Conservation (phyloP, 2,797 vertebrate species). For the Pygocentrus nattereri region DNA sequence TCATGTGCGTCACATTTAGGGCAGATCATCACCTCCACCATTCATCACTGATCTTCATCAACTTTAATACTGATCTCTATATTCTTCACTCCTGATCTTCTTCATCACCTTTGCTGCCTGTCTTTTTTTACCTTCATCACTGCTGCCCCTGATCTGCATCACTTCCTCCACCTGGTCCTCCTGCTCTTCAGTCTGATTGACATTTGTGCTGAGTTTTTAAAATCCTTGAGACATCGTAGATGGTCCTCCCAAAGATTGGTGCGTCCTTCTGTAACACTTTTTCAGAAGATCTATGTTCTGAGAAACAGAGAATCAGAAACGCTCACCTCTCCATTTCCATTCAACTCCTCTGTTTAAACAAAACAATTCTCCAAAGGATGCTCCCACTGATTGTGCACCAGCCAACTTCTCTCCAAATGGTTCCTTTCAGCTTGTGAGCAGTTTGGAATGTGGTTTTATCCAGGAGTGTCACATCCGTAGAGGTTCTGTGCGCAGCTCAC, state of each 20-base stretch:
- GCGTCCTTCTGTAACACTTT: not conserved
- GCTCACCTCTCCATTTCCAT: not conserved
- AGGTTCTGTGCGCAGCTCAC: not conserved
- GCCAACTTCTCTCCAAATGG: constrained; percentile 42
- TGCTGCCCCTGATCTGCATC: not conserved
- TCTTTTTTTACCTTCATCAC: not conserved
- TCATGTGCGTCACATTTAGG: no score
- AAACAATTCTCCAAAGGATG: not conserved
- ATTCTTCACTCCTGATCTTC: not conserved
- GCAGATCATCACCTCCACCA: no score
- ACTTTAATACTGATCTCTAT: not conserved
- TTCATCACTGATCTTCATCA: no score
- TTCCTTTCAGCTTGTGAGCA: not conserved
- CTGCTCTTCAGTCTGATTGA: not conserved
- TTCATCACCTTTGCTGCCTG: not conserved
- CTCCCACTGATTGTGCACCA: not conserved
- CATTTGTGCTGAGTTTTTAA: not conserved
- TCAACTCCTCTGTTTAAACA: no score
- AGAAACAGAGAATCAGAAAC: not conserved
- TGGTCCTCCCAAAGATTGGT: no score
- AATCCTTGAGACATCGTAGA: not conserved
- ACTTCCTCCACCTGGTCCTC: not conserved
- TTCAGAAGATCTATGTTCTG: no score
- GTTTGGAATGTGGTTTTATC: not conserved
- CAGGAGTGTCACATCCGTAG: constrained; percentile 4